phyloP scores from a whole-genome alignment of 2,797 vertebrate genomes.

The Masticophis lateralis region DNA sequence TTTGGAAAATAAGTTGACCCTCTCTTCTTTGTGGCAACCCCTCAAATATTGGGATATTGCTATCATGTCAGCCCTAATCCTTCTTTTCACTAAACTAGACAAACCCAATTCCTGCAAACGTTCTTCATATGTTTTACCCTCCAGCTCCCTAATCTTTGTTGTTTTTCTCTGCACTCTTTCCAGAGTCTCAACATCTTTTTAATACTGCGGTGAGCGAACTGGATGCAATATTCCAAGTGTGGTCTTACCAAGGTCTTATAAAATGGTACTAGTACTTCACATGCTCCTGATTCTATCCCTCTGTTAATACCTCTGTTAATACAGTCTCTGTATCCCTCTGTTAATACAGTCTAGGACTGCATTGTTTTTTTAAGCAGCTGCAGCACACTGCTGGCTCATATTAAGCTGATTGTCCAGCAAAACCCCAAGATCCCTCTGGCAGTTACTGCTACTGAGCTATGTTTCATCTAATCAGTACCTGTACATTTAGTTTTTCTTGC shows the following conservation, averaged over 20 bases:
- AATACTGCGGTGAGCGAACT: neutral
- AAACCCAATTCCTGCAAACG: neutral
- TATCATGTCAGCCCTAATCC: neutral
- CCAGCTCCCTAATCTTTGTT: neutral
- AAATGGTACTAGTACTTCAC: neutral
- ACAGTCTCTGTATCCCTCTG: neutral
- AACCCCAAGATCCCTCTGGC: neutral
- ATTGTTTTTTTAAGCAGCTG: neutral
- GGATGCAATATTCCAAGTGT: neutral
- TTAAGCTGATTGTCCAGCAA: neutral
- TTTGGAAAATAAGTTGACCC: neutral
- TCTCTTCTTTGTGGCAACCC: neutral
- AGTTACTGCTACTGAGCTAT: neutral
- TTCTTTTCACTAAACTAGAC: neutral
- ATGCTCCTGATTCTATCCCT: neutral
- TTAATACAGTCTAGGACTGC: neutral
- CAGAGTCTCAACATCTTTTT: neutral
- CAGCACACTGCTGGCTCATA: neutral
- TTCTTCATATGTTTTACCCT: neutral
- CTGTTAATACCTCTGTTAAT: neutral
- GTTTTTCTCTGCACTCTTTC: neutral
- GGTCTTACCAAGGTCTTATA: neutral
- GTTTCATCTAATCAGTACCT: neutral
- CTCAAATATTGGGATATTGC: neutral
- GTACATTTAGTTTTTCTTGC: neutral